Base-by-base conservation (phyloP, 2,888 invertebrate genomes). In the Ennomos erosarius region DNA sequence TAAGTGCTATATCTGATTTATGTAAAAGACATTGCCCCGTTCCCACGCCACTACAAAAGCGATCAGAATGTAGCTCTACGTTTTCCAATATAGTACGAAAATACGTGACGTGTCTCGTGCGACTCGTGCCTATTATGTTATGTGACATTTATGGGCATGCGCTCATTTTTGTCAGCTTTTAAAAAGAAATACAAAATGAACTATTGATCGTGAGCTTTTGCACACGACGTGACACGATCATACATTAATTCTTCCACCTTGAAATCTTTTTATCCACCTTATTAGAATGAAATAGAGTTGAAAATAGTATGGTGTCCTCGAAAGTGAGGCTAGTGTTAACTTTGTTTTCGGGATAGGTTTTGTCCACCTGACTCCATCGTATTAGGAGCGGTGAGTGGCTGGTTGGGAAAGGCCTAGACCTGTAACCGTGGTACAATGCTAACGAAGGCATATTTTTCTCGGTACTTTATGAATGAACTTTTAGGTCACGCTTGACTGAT, bases 321-420 rank as follows among this genome's bases (percentile, higher is more conserved):
- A 37, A 43, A 38, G 48, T 46, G 49, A 11, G 45, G 59, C 37
- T 42, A 55, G 50, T 42, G 40, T 16, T 54, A 59, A 55, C 38
- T 52, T 55, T 55, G 69, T 68, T 39, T 42, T 70, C 65, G 60
- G 60, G 68, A 74, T 71, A 81, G 79, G 76, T 78, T 79, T 76
- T 78, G 81, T 84, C 78, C 87, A 88, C 87, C 85, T 87, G 87
- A 85, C 79, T 70, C 75, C 59, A 78, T 85, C 87, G 76, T 87
- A 87, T 87, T 86, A 81, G 88, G 88, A 78, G 74, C 76, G 68
- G 84, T 77, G 83, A 80, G 75, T 78, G 83, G 81, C 75, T 71
- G 72, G 72, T 84, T 85, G 70, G 73, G 75, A 78, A 78, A 81
- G 75, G 75, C 75, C 75, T 79, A 75, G 71, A 70, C 65, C 63